These are phyloP conservation scores for Sebastes iracundus DNA, from an alignment of 2,797 vertebrate species.

Conservation along the genomic window DNA sequence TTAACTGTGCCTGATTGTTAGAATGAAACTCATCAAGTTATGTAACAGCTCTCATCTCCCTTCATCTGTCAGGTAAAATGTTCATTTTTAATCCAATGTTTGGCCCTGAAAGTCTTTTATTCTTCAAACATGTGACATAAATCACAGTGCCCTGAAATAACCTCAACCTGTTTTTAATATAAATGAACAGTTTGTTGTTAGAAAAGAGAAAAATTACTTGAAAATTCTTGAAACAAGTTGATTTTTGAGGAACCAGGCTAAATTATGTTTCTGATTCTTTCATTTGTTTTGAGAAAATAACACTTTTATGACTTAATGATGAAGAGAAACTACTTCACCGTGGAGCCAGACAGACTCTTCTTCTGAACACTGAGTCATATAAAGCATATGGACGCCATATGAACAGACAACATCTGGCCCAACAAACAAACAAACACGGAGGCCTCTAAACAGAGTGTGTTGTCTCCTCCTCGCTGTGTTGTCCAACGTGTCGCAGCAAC, in stretches of 20 bases:
- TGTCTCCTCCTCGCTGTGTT: constrained; percentile 11
- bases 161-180: background rate
- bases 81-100: background rate
- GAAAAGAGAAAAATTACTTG: background rate
- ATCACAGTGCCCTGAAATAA: background rate
- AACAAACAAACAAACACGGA: constrained; percentile 21
- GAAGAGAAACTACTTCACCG: background rate
- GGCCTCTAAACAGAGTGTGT: background rate
- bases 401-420: constrained; percentile 43
- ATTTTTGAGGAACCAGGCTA: background rate
- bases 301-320: background rate
- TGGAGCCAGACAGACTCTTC: background rate
- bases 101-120: background rate
- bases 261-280: background rate
- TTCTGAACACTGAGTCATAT: background rate
- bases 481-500: constrained; percentile 19
- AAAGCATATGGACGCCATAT: background rate
- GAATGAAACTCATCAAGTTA: constrained; percentile 11
- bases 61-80: background rate
- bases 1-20: background rate
- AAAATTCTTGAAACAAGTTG: background rate
- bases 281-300: background rate
- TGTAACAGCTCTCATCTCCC: constrained; percentile 3
- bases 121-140: background rate
- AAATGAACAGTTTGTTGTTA: background rate